Percentiles rank a stretch among this genome's conserved stretches.
These are phyloP conservation scores for roundworm (Caenorhabditis elegans) DNA, from an alignment of 1,140 invertebrate species.

Conservation along the genomic window DNA sequence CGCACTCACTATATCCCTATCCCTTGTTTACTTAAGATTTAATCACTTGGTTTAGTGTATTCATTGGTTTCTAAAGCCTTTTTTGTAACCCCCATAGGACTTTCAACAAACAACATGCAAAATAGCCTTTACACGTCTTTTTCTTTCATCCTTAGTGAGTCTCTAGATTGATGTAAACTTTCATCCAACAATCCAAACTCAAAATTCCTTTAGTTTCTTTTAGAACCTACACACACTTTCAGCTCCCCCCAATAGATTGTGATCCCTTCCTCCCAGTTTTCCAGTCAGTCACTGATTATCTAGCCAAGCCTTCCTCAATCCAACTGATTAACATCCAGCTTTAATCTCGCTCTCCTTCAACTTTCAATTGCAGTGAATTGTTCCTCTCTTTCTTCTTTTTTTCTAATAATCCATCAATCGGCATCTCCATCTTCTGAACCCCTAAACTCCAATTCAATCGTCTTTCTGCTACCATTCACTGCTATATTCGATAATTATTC, in stretches of 20 bases:
- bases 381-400: not conserved
- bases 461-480: conserved; percentile 11
- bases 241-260: not conserved
- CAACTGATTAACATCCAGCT: conserved; percentile 9
- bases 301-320: not conserved
- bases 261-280: too few species aligned
- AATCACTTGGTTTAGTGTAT: not conserved
- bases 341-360: not conserved
- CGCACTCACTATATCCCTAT: conserved; percentile 7
- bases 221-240: conserved; percentile 16
- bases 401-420: not conserved
- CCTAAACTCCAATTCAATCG: conserved; percentile 33
- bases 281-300: too few species aligned
- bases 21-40: not conserved
- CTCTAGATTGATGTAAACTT: too few species aligned
- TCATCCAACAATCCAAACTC: not conserved
- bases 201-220: not conserved
- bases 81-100: conserved; percentile 17
- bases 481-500: conserved; percentile 22
- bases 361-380: not conserved
- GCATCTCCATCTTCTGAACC: not conserved
- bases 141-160: not conserved
- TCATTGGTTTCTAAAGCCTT: conserved; percentile 8
- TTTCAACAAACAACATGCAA: conserved; percentile 27
- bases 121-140: conserved; percentile 4